These are phyloP conservation scores for Clavelina lepadiformis DNA, from an alignment of 23 tunicate genomes.

Conservation along the genomic window DNA sequence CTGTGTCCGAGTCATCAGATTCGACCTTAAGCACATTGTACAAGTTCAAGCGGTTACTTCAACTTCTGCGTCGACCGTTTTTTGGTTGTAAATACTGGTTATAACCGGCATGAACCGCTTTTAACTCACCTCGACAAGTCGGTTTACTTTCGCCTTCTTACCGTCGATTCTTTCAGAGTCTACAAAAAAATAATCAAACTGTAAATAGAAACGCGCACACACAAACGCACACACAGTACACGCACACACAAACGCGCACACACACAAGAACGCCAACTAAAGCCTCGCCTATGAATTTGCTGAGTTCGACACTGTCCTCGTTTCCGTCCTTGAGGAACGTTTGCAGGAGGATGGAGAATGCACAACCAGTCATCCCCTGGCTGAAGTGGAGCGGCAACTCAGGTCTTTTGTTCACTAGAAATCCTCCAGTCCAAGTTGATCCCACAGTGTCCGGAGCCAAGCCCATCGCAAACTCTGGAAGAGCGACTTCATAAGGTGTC, in stretches of 20 bases:
- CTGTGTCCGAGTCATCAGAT: conserved; percentile 5
- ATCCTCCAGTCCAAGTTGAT: conserved; percentile 52
- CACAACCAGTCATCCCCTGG: conserved; percentile 56
- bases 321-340: conserved; percentile 11
- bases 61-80: too few relatives aligned
- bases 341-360: conserved; percentile 37
- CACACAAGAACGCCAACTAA: too few relatives aligned
- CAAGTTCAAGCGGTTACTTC: too few relatives aligned
- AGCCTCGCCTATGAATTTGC: conserved; percentile 21
- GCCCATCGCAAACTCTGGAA: conserved; percentile 71
- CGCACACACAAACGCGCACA: too few relatives aligned
- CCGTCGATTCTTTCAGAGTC: conserved; percentile 15
- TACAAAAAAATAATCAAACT: conserved; percentile 3
- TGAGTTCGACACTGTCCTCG: conserved; percentile 24
- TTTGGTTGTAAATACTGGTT: too few relatives aligned
- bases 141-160: conserved; percentile 3
- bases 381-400: conserved; percentile 55
- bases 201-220: too few relatives aligned
- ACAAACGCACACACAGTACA: too few relatives aligned
- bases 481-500: conserved; percentile 53
- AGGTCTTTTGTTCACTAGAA: conserved; percentile 28
- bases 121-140: conserved; percentile 14
- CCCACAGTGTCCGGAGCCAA: conserved; percentile 28
- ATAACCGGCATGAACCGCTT: too few relatives aligned
- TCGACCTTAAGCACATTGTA: too few relatives aligned